Evolutionary conservation across 2,797 vertebrate genomes (phyloP).

Genomic region (Ptychadena robeensis): DNA sequence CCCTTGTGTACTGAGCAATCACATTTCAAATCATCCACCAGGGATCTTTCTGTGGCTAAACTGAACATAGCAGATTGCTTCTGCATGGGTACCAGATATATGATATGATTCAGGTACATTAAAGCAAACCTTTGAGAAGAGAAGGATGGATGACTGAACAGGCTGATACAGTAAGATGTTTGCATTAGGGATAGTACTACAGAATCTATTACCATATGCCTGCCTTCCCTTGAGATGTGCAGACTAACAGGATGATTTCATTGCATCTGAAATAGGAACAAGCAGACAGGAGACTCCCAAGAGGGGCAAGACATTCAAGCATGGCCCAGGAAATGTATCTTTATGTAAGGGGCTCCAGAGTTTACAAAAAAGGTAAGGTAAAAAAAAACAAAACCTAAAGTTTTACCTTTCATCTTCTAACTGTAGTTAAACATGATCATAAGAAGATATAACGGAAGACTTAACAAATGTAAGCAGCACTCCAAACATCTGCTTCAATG

Average conservation of each 20-base stretch:
- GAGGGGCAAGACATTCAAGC: not conserved
- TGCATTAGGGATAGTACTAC: slow-evolving; percentile 25
- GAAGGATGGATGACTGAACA: slow-evolving; percentile 1
- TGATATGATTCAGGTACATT: slow-evolving; percentile 55
- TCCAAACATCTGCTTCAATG: no score
- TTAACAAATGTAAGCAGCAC: no score
- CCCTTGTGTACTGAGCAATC: slow-evolving; percentile 53
- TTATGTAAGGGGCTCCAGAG: not conserved
- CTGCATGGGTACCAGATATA: slow-evolving; percentile 36
- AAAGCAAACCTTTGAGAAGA: slow-evolving; percentile 27
- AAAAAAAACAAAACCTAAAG: not conserved
- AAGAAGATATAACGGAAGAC: no score
- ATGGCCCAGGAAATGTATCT: not conserved
- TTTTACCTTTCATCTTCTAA: no score
- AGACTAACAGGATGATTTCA: slow-evolving; percentile 7
- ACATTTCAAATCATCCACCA: slow-evolving; percentile 53
- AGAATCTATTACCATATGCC: slow-evolving; percentile 45
- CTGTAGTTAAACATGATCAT: no score
- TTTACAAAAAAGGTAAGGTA: not conserved
- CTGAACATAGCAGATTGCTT: slow-evolving; percentile 50
- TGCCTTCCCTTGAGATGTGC: not conserved
- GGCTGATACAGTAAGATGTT: slow-evolving; percentile 25
- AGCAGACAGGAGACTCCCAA: not conserved
- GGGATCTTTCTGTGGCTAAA: slow-evolving; percentile 48
- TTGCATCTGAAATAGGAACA: slow-evolving; percentile 13